Conservation (phyloP, 2,113 vertebrate genomes). For the Herpetotheres cachinnans region DNA sequence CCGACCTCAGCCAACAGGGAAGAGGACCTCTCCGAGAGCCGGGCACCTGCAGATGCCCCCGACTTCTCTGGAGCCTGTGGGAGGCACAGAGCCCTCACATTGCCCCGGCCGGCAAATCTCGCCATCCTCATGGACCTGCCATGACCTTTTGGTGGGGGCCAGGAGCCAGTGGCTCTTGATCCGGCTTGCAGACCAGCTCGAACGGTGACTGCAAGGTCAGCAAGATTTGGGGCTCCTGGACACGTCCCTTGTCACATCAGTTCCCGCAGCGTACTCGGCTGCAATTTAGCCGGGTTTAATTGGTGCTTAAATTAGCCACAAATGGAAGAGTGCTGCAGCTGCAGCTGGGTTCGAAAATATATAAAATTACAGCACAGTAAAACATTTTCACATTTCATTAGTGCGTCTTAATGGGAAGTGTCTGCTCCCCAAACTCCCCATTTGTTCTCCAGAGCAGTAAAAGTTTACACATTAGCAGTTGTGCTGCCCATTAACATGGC, state of each 20-base stretch:
- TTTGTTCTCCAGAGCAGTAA: background rate
- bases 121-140: background rate
- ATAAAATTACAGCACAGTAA: conserved; percentile 30
- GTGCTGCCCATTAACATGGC: background rate
- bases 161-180: background rate
- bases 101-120: fast-evolving
- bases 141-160: fast-evolving
- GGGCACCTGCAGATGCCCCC: background rate
- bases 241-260: background rate
- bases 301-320: conserved; percentile 48
- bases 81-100: fast-evolving
- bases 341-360: background rate
- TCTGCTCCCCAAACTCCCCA: conserved; percentile 8
- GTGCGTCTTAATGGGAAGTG: conserved; percentile 34
- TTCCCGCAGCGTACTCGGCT: background rate
- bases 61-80: fast-evolving
- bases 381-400: conserved; percentile 64
- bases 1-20: fast-evolving
- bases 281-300: conserved; percentile 46
- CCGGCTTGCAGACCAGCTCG: background rate
- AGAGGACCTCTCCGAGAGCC: fast-evolving
- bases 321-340: conserved; percentile 23
- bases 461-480: background rate
- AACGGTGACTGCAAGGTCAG: background rate
- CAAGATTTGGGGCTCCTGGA: background rate